Conservation (phyloP, 2,888 invertebrate genomes). For the Leucophora obtusa region DNA sequence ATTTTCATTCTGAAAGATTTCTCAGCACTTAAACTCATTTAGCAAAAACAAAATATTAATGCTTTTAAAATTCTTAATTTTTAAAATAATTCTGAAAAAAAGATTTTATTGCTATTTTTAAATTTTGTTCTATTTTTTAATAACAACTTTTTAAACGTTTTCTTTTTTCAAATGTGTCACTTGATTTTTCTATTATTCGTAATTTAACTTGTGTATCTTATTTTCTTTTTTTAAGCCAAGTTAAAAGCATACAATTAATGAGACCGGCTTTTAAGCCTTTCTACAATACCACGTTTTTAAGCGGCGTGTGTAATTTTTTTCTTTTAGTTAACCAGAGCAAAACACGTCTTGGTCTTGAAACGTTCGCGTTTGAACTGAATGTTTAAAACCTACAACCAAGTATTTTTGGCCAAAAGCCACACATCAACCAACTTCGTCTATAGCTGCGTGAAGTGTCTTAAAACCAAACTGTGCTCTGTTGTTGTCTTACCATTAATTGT, state of each 20-base stretch:
- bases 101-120: background rate
- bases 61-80: background rate
- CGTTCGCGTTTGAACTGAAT: constrained; percentile 78
- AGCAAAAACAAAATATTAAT: background rate
- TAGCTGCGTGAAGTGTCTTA: constrained; percentile 1
- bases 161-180: constrained; percentile 3
- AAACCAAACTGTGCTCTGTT: constrained; percentile 12
- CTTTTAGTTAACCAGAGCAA: constrained; percentile 25
- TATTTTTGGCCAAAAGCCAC: constrained; percentile 73
- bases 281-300: constrained; percentile 15
- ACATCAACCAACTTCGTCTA: constrained; percentile 44
- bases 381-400: constrained; percentile 71
- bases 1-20: constrained; percentile 76
- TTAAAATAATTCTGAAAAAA: background rate
- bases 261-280: constrained; percentile 55
- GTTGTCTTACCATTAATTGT: constrained; percentile 42
- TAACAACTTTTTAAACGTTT: background rate
- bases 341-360: constrained; percentile 76
- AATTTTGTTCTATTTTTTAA: background rate
- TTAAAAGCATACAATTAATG: constrained; percentile 12
- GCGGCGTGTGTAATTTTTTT: constrained; percentile 2
- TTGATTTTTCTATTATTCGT: background rate
- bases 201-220: background rate
- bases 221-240: constrained; percentile 5
- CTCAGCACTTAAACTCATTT: constrained; percentile 68